Conservation (phyloP, 2,888 invertebrate genomes). For the Lapara coniferarum region DNA sequence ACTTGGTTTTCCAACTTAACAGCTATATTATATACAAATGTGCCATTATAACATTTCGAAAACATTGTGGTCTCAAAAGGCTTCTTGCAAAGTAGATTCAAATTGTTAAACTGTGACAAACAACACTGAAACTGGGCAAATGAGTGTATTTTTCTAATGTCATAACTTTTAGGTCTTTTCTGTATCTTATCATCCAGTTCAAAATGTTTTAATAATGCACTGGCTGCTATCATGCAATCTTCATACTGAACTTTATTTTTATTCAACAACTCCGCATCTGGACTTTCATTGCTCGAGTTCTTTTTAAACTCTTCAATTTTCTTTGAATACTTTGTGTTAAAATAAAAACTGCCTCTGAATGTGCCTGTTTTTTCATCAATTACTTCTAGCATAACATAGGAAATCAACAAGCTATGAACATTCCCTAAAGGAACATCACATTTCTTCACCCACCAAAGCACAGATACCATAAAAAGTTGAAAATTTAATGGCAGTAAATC, state of each 20-base stretch:
- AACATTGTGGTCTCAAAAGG: constrained; percentile 84
- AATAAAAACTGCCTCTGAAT: constrained; percentile 73
- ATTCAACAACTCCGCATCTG: constrained; percentile 64
- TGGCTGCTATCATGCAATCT: constrained; percentile 84
- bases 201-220: constrained; percentile 83
- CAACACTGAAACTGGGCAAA: constrained; percentile 88
- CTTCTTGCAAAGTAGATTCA: constrained; percentile 86
- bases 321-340: constrained; percentile 72
- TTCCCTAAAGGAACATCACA: constrained; percentile 70
- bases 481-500: constrained; percentile 81
- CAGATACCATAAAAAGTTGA: constrained; percentile 82
- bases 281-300: constrained; percentile 29
- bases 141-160: constrained; percentile 82
- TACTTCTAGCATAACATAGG: constrained; percentile 82
- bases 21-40: constrained; percentile 89
- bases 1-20: constrained; percentile 83
- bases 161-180: constrained; percentile 81
- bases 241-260: constrained; percentile 79
- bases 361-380: constrained; percentile 84
- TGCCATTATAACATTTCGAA: constrained; percentile 88
- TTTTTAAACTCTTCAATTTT: constrained; percentile 63
- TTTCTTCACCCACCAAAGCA: constrained; percentile 84
- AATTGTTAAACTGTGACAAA: constrained; percentile 80
- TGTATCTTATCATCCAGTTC: constrained; percentile 81
- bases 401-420: constrained; percentile 83